Percentiles rank a stretch among this genome's conserved stretches.
phyloP scores from a whole-genome alignment of 1,140 invertebrate genomes.

The Microplitis demolitor region DNA sequence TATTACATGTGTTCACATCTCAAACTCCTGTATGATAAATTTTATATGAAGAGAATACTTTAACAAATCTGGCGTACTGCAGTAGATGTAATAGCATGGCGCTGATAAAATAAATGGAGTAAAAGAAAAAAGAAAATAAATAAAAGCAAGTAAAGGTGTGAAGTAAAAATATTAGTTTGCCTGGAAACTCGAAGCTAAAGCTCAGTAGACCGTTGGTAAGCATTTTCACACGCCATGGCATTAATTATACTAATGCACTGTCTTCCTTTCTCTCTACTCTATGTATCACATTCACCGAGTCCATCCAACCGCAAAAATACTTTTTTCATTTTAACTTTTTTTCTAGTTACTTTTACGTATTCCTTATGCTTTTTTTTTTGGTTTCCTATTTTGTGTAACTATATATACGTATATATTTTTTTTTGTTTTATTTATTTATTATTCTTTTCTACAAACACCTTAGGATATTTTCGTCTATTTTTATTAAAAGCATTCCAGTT shows the following conservation, averaged over 20 bases:
- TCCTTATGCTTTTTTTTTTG: neutral
- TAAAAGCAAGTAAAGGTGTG: neutral
- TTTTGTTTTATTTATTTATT: no score
- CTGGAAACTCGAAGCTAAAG: neutral
- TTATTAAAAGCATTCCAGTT: no score
- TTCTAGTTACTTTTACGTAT: neutral
- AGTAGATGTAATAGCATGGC: no score
- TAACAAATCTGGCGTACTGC: no score
- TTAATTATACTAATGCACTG: constrained; percentile 28
- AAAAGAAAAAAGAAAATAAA: no score
- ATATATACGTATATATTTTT: no score
- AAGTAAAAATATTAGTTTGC: neutral
- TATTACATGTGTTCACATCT: no score
- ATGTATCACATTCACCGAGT: neutral
- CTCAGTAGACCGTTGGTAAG: neutral
- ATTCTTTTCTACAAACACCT: neutral
- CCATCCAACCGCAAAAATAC: constrained; percentile 3
- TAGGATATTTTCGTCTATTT: no score
- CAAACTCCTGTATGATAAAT: no score
- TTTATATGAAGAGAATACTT: no score
- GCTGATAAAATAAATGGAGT: neutral
- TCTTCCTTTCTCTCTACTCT: neutral
- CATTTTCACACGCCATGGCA: constrained; percentile 17
- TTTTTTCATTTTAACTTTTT: constrained; percentile 1
- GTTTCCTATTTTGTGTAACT: neutral